Conservation (phyloP, 2,113 vertebrate species). For the Lipotes vexillifer region DNA sequence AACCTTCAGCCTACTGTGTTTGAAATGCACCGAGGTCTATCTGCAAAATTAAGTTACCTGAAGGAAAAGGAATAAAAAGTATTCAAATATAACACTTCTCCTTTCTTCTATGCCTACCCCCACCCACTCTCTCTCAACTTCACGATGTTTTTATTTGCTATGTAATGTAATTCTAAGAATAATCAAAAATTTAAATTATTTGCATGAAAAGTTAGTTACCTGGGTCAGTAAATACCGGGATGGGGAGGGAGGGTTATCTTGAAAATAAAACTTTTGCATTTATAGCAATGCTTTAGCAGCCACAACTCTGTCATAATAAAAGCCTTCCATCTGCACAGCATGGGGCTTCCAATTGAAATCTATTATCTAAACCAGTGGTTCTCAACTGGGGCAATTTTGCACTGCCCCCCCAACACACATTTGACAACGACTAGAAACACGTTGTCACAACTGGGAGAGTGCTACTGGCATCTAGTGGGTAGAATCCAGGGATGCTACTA, state of each 20-base stretch:
- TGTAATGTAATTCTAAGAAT: not conserved
- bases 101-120: not conserved
- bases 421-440: not conserved
- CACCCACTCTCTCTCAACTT: not conserved
- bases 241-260: not conserved
- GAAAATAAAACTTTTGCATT: not conserved
- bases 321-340: not conserved
- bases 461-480: not conserved
- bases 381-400: not conserved
- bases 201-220: not conserved
- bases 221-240: not conserved
- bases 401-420: fast-evolving
- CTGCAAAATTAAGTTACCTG: not conserved
- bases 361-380: not conserved
- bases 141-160: not conserved
- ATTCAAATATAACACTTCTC: not conserved
- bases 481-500: not conserved
- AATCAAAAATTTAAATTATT: not conserved
- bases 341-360: not conserved
- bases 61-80: not conserved
- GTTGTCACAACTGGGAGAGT: not conserved
- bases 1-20: not conserved
- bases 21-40: not conserved
- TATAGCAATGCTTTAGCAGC: not conserved
- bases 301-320: not conserved